Evolutionary conservation across 2,888 invertebrate genomes (phyloP), one percentile per base, ranked within the genome.

Genomic region (Microplitis deprimator): DNA sequence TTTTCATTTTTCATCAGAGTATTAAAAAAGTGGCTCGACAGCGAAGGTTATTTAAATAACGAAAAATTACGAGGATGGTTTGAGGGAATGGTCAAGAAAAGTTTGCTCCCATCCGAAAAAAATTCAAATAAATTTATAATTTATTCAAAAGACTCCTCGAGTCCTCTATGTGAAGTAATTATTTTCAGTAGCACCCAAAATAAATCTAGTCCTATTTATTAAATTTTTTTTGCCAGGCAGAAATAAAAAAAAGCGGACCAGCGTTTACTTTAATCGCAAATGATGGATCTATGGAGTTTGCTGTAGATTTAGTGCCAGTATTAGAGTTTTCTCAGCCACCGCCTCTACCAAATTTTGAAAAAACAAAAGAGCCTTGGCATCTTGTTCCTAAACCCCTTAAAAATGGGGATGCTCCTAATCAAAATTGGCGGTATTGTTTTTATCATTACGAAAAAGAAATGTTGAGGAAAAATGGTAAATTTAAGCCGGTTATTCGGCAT

Each of bases 361-460:
- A 20, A 4, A 13, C 10, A 6, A n/a, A 69, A 6, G 8, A 5
- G 6, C 20, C 20, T 13, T 93, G 92, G 91, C 87, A 91, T 61
- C 91, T 91, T 6, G 91, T 93, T 29, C 92, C 93, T 0, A 92
- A 92, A 82, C 85, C 86, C 0, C 68, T 79, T 4, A 16, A 16
- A 5, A 5, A n/a, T 80, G 0, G 70, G 83, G n/a, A 81, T 77
- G 64, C 84, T 84, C 16, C 77, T 13, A 82, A 83, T 8, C 84
- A 90, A 0, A 90, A 91, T 81, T 93, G 93, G 93, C 88, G 93
- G 16, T 89, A 92, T n/a, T 92, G 92, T 8, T 93, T 92, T 85
- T 92, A 92, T 80, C 90, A 91, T 73, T 91, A 91, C 79, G 93
- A 93, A 84, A 89, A 90, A 38, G 90, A 91, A 40, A 83, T 92